Percentiles rank a stretch among this genome's conserved stretches.
phyloP scores from a whole-genome alignment of 2,888 invertebrate genomes.

The Andricus quercusramuli region DNA sequence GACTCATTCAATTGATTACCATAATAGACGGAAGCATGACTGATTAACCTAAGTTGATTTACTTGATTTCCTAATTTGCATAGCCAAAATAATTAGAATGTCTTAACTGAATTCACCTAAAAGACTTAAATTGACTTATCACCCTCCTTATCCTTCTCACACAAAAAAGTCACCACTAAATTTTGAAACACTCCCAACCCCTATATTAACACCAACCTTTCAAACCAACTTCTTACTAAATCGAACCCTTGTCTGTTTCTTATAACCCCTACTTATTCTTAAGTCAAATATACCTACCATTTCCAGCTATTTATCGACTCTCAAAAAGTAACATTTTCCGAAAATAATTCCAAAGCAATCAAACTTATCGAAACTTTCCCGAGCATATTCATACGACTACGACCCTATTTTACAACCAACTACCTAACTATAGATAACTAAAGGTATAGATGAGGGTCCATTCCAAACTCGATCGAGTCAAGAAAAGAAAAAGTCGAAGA shows the following conservation, averaged over 20 bases:
- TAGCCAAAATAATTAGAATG: too few relatives aligned
- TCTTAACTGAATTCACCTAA: too few relatives aligned
- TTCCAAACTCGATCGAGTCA: constrained; percentile 12
- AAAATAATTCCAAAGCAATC: not conserved
- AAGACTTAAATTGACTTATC: too few relatives aligned
- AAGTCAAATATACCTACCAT: not conserved
- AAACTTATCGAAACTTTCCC: not conserved
- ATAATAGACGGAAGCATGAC: too few relatives aligned
- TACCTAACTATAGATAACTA: not conserved
- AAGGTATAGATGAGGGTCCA: not conserved
- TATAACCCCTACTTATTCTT: not conserved
- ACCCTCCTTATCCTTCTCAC: too few relatives aligned
- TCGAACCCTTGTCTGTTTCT: not conserved
- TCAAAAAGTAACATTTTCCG: not conserved
- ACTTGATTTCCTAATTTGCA: too few relatives aligned
- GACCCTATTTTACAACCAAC: constrained; percentile 4
- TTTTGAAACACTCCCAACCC: too few relatives aligned
- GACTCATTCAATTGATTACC: too few relatives aligned
- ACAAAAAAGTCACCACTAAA: too few relatives aligned
- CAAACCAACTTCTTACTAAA: not conserved
- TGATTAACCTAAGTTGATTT: too few relatives aligned
- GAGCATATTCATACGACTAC: not conserved
- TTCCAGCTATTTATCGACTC: not conserved
- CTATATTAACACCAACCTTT: too few relatives aligned
- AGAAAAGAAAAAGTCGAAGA: constrained; percentile 44